These are phyloP conservation scores for Rhizoglyphus robini DNA, from an alignment of 1,140 invertebrate genomes.

Conservation along the genomic window DNA sequence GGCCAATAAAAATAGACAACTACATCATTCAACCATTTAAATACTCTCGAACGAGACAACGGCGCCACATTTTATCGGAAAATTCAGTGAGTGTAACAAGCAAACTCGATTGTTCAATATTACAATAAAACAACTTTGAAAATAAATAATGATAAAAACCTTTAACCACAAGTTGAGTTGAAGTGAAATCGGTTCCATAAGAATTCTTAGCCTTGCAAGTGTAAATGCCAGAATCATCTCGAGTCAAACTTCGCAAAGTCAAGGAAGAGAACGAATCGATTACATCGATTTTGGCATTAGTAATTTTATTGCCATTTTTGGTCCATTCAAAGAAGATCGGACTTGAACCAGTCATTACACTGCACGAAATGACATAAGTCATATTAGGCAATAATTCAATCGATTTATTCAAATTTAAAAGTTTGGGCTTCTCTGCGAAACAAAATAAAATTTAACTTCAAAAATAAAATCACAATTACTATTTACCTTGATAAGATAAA, in stretches of 20 bases:
- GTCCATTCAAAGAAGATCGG: not conserved
- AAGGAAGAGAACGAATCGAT: slow-evolving; percentile 48
- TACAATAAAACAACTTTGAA: too few relatives aligned
- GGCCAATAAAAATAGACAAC: too few relatives aligned
- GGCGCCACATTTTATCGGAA: not conserved
- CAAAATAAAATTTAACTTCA: too few relatives aligned
- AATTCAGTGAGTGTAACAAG: too few relatives aligned
- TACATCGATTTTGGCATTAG: not conserved
- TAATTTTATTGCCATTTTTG: not conserved
- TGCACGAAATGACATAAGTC: not conserved
- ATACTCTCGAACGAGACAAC: not conserved
- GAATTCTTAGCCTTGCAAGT: slow-evolving; percentile 80
- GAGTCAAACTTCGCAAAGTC: slow-evolving; percentile 47
- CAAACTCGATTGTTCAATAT: too few relatives aligned
- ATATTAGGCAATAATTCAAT: not conserved
- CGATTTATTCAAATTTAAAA: too few relatives aligned
- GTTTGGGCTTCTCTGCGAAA: too few relatives aligned
- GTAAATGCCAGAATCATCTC: slow-evolving; percentile 58
- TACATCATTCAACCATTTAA: not conserved
- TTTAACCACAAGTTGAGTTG: too few relatives aligned
- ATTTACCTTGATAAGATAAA: not conserved
- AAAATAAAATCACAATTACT: too few relatives aligned
- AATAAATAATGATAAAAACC: too few relatives aligned
- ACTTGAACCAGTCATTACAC: not conserved
- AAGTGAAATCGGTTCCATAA: slow-evolving; percentile 57